Base-by-base conservation (phyloP, 1,140 invertebrate species). In the Drosophila sp. region DNA sequence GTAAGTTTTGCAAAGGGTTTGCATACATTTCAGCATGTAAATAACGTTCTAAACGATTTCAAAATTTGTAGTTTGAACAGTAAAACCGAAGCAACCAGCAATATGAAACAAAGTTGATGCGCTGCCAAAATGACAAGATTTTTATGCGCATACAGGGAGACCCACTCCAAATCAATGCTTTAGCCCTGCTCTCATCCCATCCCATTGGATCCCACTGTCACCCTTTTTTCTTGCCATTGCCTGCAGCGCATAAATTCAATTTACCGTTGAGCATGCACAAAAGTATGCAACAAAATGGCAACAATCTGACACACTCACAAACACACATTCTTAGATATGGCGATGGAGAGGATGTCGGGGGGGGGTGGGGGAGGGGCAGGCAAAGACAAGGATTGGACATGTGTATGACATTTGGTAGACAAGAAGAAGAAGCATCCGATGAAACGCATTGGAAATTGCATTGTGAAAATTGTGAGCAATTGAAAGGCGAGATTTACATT, bases 161-260 rank as follows among this genome's bases (percentile, higher is more conserved):
- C 66, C 75, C 76, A 76, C 68, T 71, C 47, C 44, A 67, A 56
- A 79, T 66, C 62, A 79, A 70, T 72, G 50, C 61, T 27, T 41
- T 38, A 10, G 4, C 56, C 32, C 32, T 63, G 27, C 23, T 50
- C 38, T 29, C 17, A 6, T 44, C 6, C 29, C 58, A n/a, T 6
- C 4, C 33, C 35, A 11, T 11, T 2, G 35, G 10, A 11, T 10
- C 10, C 35, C 10, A 11, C 10, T 40, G 1, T 56, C 29, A 23
- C 61, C 17, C n/a, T 29, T 17, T 76, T 72, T 58, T 68, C 54
- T 38, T 68, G 33, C 47, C 55, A 61, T 72, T 70, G 81, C 68
- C 70, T 81, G 78, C 82, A 86, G 76, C 72, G 76, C 76, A 87
- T 89, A 87, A 83, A 87, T 89, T 87, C 84, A 87, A 87, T 87